Base-by-base conservation (phyloP, 2,113 vertebrate genomes). In the Chaetodon auriga region DNA sequence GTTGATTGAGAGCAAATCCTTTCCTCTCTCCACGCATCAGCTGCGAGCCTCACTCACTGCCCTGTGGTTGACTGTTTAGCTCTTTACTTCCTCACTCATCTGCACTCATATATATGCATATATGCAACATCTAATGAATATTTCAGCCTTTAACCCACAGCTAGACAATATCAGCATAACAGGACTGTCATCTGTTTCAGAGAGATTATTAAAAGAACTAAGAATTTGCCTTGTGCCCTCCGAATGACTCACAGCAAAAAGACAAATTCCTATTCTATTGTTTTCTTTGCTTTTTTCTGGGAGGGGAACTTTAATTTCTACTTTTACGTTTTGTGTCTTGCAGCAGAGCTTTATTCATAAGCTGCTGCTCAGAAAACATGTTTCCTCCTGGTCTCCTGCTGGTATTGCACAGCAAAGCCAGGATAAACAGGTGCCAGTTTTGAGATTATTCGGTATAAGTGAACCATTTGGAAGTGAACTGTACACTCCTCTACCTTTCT, bases 101-200 rank as follows among this genome's bases (percentile, higher is more conserved):
- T 84, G 70, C 64, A 43, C 84, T 91, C 87, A 84, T 73, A 89
- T 92, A 73, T 83, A 77, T 87, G 81, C 84, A 82, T 90, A 73
- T 89, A 82, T 90, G 84, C 83, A 82, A 70, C 73, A 82, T 43
- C 48, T 53, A 81, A 86, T 85, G 86, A 91, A 92, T 91, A 92
- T 91, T 91, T 90, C 78, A 89, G 86, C 68, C 72, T 89, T 77
- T 84, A 85, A 92, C 87, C 91, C 84, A 86, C 45, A 89, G 87
- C 88, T 54, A 87, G 86, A 83, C 83, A 57, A 83, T 88, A 89
- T 91, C 91, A 76, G 75, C 68, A 82, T 75, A 91, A 88, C 83
- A 87, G 58, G 74, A 91, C 90, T 87, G 89, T 90, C 89, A 85
- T 93, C 91, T 93, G 92, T 92, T 94, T 93, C 74, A 80, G 78